These are phyloP conservation scores for Rhombomys opimus DNA, from an alignment of 2,113 vertebrate species.

Conservation along the genomic window DNA sequence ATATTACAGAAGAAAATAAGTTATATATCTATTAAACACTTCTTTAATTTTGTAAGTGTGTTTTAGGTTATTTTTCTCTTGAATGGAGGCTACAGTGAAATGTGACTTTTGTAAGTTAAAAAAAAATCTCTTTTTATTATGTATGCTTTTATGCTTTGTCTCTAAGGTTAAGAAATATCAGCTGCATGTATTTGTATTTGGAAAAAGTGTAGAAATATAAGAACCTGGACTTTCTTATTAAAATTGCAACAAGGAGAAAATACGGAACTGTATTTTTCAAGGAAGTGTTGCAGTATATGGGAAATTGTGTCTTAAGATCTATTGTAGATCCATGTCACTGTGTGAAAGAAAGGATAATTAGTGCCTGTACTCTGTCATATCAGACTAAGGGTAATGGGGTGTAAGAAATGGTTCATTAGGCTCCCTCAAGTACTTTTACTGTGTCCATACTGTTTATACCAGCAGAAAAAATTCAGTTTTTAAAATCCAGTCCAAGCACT, in stretches of 20 bases:
- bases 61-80: slow-evolving; percentile 37
- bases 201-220: slow-evolving; percentile 80
- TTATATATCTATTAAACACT: neutral
- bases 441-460: slow-evolving; percentile 92
- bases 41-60: slow-evolving; percentile 41
- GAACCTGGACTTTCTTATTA: slow-evolving; percentile 83
- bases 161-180: slow-evolving; percentile 45
- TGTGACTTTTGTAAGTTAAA: slow-evolving; percentile 43
- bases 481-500: slow-evolving; percentile 89
- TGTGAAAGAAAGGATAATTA: slow-evolving; percentile 90
- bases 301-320: slow-evolving; percentile 89
- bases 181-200: slow-evolving; percentile 48
- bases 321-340: slow-evolving; percentile 87
- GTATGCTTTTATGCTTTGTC: slow-evolving; percentile 36
- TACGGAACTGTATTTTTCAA: slow-evolving; percentile 83
- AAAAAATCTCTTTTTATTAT: slow-evolving; percentile 37
- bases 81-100: slow-evolving; percentile 27
- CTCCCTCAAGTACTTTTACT: slow-evolving; percentile 91
- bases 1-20: slow-evolving; percentile 48
- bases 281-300: slow-evolving; percentile 83
- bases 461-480: slow-evolving; percentile 87
- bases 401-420: slow-evolving; percentile 93
- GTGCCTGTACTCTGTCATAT: slow-evolving; percentile 89
- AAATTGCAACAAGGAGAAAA: slow-evolving; percentile 87
- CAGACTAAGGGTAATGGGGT: slow-evolving; percentile 92